A percentile compares a stretch with the other conserved stretches of the same genome.
Evolutionary conservation across 2,113 vertebrate genomes (phyloP).

Genomic region (Heterotilapia buettikoferi): DNA sequence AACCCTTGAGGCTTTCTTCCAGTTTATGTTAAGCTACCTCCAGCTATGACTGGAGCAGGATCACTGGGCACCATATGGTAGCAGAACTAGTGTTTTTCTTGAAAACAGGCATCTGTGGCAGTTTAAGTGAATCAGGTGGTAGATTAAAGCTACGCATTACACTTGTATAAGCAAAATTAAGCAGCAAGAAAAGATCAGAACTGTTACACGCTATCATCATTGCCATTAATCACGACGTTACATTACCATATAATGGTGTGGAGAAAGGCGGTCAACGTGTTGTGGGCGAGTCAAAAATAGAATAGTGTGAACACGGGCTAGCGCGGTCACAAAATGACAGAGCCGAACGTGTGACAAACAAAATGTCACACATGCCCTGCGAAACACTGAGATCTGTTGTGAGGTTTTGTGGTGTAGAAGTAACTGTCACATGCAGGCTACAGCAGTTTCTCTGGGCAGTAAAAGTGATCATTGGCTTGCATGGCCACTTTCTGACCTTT

Average conservation of each 20-base stretch:
- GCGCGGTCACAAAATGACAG: slow-evolving; percentile 49
- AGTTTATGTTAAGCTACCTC: slow-evolving; percentile 48
- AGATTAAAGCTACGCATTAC: background rate
- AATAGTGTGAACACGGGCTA: slow-evolving; percentile 29
- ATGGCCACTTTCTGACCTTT: background rate
- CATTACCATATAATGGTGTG: background rate
- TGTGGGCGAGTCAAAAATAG: slow-evolving; percentile 1
- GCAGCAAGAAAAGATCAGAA: background rate
- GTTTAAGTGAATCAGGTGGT: background rate
- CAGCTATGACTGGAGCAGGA: slow-evolving; percentile 21
- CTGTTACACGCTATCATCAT: background rate
- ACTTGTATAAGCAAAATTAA: background rate
- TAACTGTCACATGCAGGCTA: slow-evolving; percentile 31
- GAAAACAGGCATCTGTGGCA: background rate
- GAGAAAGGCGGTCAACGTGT: background rate
- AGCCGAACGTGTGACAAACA: slow-evolving; percentile 52
- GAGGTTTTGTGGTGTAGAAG: slow-evolving; percentile 44
- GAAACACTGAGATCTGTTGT: slow-evolving; percentile 37
- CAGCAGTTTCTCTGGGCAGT: background rate
- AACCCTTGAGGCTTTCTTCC: slow-evolving; percentile 47
- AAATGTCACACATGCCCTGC: slow-evolving; percentile 60
- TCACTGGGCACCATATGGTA: slow-evolving; percentile 30
- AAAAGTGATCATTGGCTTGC: background rate
- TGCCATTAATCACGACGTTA: background rate
- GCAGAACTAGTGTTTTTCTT: background rate